These are phyloP conservation scores for Indri indri DNA, from an alignment of 2,113 vertebrate genomes.

Conservation along the genomic window DNA sequence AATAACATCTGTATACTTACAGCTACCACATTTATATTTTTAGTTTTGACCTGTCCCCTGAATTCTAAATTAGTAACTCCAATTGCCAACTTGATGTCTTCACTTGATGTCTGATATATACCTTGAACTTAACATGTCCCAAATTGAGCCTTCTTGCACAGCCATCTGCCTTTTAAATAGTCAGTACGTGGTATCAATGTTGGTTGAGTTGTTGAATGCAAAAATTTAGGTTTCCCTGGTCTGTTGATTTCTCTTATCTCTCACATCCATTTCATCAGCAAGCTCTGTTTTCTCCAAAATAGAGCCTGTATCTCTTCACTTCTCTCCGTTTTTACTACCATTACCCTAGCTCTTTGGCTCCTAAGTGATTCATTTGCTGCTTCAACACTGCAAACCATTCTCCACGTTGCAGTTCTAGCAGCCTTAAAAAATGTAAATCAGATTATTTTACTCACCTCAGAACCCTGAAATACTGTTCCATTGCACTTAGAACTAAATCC, in stretches of 20 bases:
- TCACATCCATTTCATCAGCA: not conserved
- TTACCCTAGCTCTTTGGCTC: not conserved
- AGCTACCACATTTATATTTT: not conserved
- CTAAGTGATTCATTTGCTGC: not conserved
- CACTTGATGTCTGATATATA: not conserved
- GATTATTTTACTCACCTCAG: not conserved
- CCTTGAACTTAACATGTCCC: not conserved
- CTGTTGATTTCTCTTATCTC: not conserved
- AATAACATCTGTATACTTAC: not conserved
- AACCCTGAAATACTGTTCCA: not conserved
- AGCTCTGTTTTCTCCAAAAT: not conserved
- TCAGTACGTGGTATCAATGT: not conserved
- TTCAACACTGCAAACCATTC: not conserved
- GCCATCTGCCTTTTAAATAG: not conserved
- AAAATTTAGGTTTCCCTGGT: not conserved
- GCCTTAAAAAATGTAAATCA: not conserved
- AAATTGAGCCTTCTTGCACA: not conserved
- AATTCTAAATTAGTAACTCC: constrained; percentile 14
- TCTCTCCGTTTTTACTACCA: not conserved
- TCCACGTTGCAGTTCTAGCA: not conserved
- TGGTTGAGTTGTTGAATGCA: not conserved
- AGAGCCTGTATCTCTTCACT: not conserved
- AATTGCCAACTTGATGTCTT: not conserved
- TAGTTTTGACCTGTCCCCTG: constrained; percentile 2
- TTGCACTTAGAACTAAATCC: not conserved